Conservation (phyloP, 1,140 invertebrate species). For the Eciton burchellii region DNA sequence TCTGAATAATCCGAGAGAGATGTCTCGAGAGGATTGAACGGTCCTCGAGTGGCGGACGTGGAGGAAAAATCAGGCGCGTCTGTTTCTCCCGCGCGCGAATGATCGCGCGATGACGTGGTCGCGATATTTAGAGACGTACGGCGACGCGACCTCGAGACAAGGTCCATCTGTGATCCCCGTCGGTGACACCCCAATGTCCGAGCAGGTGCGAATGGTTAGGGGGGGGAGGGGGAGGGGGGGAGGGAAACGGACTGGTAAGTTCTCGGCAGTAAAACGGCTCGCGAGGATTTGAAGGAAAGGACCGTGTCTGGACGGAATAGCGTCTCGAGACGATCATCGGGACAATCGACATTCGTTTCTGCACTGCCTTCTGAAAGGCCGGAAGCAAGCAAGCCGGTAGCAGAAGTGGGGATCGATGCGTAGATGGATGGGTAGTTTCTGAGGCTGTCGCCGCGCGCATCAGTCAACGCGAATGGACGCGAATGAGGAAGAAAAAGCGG, state of each 20-base stretch:
- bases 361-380: not conserved
- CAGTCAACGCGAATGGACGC: conserved; percentile 1
- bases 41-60: conserved; percentile 21
- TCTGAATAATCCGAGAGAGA: conserved; percentile 36
- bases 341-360: not conserved
- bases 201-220: conserved; percentile 38
- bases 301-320: not conserved
- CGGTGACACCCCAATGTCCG: conserved; percentile 36
- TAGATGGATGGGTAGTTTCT: conserved; percentile 26
- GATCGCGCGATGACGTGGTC: conserved; percentile 31
- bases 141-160: conserved; percentile 48
- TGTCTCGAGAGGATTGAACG: conserved; percentile 16
- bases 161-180: conserved; percentile 7
- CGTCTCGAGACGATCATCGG: no score
- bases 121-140: conserved; percentile 31
- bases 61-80: conserved; percentile 28
- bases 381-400: not conserved
- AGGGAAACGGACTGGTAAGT: not conserved
- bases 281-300: not conserved
- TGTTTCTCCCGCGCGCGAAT: conserved; percentile 25
- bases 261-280: conserved; percentile 12
- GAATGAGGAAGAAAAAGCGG: not conserved
- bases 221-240: no score
- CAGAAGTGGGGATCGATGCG: conserved; percentile 13
- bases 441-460: conserved; percentile 15